These are phyloP conservation scores for Stomatorhinus walkeri DNA, from an alignment of 2,797 vertebrate species.

Conservation along the genomic window DNA sequence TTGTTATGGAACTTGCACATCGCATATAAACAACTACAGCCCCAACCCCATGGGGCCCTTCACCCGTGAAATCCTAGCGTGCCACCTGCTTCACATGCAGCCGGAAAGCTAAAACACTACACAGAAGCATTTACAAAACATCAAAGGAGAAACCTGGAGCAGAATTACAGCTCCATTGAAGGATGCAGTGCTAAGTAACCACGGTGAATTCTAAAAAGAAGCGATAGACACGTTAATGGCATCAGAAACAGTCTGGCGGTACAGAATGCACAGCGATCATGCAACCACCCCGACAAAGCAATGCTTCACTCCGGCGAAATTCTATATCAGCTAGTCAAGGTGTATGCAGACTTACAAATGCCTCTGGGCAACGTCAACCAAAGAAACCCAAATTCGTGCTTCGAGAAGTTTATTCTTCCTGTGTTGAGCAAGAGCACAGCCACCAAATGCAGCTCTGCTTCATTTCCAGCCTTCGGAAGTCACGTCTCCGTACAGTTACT, in stretches of 20 bases:
- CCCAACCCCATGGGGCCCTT: neutral
- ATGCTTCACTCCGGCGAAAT: neutral
- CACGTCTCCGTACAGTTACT: neutral
- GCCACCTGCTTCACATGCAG: neutral
- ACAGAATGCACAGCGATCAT: neutral
- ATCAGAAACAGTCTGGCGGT: neutral
- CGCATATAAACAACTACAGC: neutral
- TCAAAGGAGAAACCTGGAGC: slow-evolving; percentile 2
- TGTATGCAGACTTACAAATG: neutral
- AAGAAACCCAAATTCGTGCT: neutral
- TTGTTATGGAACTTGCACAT: neutral
- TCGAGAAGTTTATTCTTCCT: neutral
- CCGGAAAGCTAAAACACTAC: neutral
- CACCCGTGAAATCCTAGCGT: neutral
- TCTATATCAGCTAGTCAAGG: neutral
- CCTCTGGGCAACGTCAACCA: neutral
- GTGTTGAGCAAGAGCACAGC: neutral
- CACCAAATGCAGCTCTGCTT: neutral
- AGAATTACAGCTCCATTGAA: neutral
- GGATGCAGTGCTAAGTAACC: neutral
- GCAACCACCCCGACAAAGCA: neutral
- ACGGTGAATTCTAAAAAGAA: neutral
- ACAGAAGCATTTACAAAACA: neutral
- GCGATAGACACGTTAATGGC: neutral
- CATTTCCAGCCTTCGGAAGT: neutral